These are phyloP conservation scores for Dinomys branickii DNA, from an alignment of 2,113 vertebrate genomes.

Conservation along the genomic window DNA sequence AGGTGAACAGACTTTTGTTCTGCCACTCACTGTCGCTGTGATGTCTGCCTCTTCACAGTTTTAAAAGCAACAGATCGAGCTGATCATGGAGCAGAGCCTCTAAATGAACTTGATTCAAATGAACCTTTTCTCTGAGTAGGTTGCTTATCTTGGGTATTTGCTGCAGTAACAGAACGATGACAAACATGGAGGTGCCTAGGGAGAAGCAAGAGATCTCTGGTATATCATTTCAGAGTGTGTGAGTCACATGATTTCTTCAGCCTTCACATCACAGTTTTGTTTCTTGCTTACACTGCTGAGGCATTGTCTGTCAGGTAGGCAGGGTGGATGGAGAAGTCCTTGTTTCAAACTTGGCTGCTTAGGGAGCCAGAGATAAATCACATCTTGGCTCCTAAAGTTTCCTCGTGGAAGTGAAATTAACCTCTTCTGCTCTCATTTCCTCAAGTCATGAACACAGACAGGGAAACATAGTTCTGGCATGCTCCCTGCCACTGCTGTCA, in stretches of 20 bases:
- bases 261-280: neutral
- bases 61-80: neutral
- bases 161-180: neutral
- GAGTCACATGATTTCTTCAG: neutral
- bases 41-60: neutral
- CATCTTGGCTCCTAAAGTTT: neutral
- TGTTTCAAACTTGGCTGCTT: neutral
- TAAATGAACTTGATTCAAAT: neutral
- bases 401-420: neutral
- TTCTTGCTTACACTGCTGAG: neutral
- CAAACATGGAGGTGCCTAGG: neutral
- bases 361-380: neutral
- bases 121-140: neutral
- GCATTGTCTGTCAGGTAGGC: neutral
- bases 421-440: neutral
- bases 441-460: neutral
- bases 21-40: neutral
- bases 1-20: neutral
- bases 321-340: neutral
- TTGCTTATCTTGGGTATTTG: neutral
- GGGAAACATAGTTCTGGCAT: accelerated
- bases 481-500: neutral
- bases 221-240: neutral
- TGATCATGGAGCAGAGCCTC: neutral
- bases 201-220: neutral